phyloP scores from a whole-genome alignment of 1,140 invertebrate species.

The Leucophenga varia region DNA sequence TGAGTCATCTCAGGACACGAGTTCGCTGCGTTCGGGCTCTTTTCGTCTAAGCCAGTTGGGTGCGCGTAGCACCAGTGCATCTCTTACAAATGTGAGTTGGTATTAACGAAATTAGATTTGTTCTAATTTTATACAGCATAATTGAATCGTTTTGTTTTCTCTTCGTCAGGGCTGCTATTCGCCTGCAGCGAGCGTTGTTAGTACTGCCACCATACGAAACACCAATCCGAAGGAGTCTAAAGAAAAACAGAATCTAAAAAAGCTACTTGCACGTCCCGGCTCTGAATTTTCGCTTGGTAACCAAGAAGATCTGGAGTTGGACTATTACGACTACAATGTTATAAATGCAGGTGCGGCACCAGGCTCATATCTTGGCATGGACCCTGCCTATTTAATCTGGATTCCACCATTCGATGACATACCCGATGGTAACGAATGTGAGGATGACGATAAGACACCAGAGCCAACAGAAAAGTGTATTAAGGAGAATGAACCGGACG shows the following conservation, averaged over 20 bases:
- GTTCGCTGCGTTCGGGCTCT: constrained; percentile 31
- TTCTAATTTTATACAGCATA: neutral
- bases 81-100: constrained; percentile 50
- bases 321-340: constrained; percentile 88
- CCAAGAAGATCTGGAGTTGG: constrained; percentile 76
- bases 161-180: constrained; percentile 68
- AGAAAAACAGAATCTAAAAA: constrained; percentile 71
- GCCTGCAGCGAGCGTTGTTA: constrained; percentile 62
- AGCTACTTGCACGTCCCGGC: constrained; percentile 65
- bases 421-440: constrained; percentile 32
- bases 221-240: constrained; percentile 75
- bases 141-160: constrained; percentile 2
- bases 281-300: constrained; percentile 77
- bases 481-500: constrained; percentile 1
- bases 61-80: constrained; percentile 42
- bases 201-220: constrained; percentile 64
- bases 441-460: constrained; percentile 46
- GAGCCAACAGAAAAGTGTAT: constrained; percentile 22
- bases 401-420: constrained; percentile 74
- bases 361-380: constrained; percentile 81
- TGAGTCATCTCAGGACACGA: constrained; percentile 41
- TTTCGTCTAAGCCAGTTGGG: constrained; percentile 31
- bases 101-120: neutral
- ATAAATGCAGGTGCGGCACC: constrained; percentile 76
- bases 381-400: constrained; percentile 83